Evolutionary conservation across 2,888 invertebrate genomes (phyloP), one percentile per base, ranked within the genome.

Genomic region (Deilephila elpenor): DNA sequence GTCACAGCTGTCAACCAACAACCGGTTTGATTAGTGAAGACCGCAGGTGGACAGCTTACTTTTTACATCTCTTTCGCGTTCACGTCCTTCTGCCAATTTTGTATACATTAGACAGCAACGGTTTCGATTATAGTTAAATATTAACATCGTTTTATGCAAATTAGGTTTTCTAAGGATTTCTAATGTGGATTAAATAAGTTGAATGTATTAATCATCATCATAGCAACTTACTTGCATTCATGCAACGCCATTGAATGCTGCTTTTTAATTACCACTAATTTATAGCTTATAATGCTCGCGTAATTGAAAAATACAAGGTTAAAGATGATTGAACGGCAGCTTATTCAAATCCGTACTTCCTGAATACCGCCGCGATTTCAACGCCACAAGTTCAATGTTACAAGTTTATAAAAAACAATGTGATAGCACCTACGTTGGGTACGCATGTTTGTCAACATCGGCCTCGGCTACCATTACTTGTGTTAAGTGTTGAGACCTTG

Each of bases 301-400:
- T 67, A 17, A 67, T 67, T 67, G 67, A 67, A 51, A 67, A 67
- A 64, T 44, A 37, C 67, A 67, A 67, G 67, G 67, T 25, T 25
- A 37, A 11, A 44, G 20, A 44, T 44, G 44, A 51, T 67, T 44
- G 25, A 67, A 51, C 44, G 44, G 44, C 14, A 25, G 67, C 67
- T 25, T 25, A 67, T 25, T 44, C 44, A 62, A 62, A 37, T 5
- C 3, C 37, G 25, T 51, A 51, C 44, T 67, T 67, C 67, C 67
- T 67, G 67, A 67, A 67, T 25, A 51, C 14, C 67, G 25, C 60
- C 25, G 19, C 53, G 37, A 25, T 73, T 64, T 34, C 20, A 64
- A 67, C 25, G 44, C 64, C 20, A 14, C 77, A 80, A 80, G 80
- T 78, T 80, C 80, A 80, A 80, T 75, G 77, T 75, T 74, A 79